Percentiles rank a stretch among this genome's conserved stretches.
These are phyloP conservation scores for Paramormyrops kingsleyae DNA, from an alignment of 2,113 vertebrate genomes.

Conservation along the genomic window DNA sequence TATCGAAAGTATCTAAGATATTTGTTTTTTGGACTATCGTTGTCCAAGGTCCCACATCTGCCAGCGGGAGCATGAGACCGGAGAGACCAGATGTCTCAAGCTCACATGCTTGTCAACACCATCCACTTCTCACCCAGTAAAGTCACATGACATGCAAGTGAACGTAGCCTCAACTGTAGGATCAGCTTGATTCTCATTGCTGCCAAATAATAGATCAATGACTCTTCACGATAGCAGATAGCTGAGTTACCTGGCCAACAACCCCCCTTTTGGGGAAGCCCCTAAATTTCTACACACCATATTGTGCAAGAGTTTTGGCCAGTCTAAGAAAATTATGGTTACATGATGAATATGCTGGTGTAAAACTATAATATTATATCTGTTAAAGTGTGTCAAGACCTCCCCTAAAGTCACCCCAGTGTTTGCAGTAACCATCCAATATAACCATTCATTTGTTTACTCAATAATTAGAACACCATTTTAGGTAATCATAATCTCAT, in stretches of 20 bases:
- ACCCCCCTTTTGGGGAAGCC: too few relatives aligned
- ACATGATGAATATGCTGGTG: not conserved
- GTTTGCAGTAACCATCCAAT: not conserved
- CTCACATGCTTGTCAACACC: too few relatives aligned
- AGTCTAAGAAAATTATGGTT: not conserved
- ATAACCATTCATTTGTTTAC: not conserved
- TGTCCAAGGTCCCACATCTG: not conserved
- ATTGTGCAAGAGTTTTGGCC: not conserved
- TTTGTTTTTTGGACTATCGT: not conserved
- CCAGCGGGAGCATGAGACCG: too few relatives aligned
- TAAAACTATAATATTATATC: not conserved
- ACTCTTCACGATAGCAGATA: too few relatives aligned
- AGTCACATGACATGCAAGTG: too few relatives aligned
- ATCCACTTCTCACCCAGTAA: too few relatives aligned
- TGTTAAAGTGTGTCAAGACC: not conserved
- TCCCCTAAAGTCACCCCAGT: not conserved
- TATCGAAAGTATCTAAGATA: not conserved
- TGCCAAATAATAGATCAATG: too few relatives aligned
- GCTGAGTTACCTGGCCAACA: too few relatives aligned
- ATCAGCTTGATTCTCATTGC: too few relatives aligned
- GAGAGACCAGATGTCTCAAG: too few relatives aligned
- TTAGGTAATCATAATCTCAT: not conserved
- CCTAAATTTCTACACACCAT: too few relatives aligned
- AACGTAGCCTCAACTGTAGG: too few relatives aligned
- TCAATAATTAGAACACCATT: not conserved